Evolutionary conservation across 2,113 vertebrate species (phyloP).

Genomic region (Oenanthe oenanthe): DNA sequence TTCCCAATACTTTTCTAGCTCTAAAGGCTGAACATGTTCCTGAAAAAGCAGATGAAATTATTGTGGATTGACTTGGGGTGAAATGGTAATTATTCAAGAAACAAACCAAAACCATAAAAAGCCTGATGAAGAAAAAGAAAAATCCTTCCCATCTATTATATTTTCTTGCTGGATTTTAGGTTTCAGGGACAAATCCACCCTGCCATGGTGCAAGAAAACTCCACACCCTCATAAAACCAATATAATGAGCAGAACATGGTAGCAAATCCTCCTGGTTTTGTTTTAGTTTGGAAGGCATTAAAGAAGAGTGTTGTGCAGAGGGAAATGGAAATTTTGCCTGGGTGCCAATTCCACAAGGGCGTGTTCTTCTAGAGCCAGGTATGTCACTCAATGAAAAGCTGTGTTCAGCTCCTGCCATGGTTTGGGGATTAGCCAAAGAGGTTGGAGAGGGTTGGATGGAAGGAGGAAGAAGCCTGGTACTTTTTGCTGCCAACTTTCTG

Average conservation of each 20-base stretch:
- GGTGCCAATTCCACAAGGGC: conserved; percentile 59
- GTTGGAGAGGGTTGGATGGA: conserved; percentile 13
- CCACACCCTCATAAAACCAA: conserved; percentile 40
- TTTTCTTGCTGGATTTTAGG: background rate
- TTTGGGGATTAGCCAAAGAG: conserved; percentile 54
- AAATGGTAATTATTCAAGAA: conserved; percentile 1
- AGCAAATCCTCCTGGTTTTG: conserved; percentile 44
- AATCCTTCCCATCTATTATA: background rate
- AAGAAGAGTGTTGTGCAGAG: conserved; percentile 30
- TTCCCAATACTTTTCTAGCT: background rate
- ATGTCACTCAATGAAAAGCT: conserved; percentile 62
- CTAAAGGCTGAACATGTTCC: background rate
- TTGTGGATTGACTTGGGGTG: background rate
- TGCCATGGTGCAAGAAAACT: conserved; percentile 1
- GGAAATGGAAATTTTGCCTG: conserved; percentile 30
- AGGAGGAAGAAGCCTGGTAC: conserved; percentile 40
- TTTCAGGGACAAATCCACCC: conserved; percentile 24
- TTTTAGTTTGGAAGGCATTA: conserved; percentile 50
- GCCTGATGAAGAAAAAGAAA: background rate
- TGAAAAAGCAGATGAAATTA: background rate
- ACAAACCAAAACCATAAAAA: background rate
- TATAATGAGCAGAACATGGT: conserved; percentile 33
- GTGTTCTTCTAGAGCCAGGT: conserved; percentile 59
- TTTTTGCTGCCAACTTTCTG: conserved; percentile 49
- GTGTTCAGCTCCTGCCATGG: conserved; percentile 48